Evolutionary conservation across 2,888 invertebrate genomes (phyloP).

Genomic region (Endomychus coccineus): DNA sequence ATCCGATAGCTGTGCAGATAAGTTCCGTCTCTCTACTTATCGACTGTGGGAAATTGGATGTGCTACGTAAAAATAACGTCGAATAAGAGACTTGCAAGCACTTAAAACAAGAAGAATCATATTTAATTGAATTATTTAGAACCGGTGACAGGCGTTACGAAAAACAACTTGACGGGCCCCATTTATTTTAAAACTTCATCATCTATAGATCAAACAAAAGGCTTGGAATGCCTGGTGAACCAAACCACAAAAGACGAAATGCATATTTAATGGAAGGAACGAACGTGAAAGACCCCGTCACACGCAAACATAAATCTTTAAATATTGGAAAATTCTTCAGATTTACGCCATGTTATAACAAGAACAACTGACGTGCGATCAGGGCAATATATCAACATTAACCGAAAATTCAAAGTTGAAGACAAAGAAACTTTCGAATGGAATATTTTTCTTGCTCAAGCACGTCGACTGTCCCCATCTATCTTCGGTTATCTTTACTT

Average conservation of each 20-base stretch:
- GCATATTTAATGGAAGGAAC: constrained; percentile 23
- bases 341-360: constrained; percentile 24
- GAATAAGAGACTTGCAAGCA: no score
- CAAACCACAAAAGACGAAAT: constrained; percentile 27
- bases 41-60: constrained; percentile 43
- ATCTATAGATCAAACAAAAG: no score
- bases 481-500: constrained; percentile 41
- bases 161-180: no score
- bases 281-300: constrained; percentile 20
- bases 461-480: constrained; percentile 38
- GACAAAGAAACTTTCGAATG: constrained; percentile 37
- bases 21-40: constrained; percentile 37
- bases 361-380: constrained; percentile 26
- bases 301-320: constrained; percentile 25
- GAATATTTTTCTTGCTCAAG: constrained; percentile 38
- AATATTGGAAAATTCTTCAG: constrained; percentile 30
- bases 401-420: constrained; percentile 31
- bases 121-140: no score
- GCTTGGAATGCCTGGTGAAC: no score
- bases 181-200: no score
- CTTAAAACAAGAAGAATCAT: no score
- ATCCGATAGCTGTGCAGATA: constrained; percentile 42
- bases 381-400: constrained; percentile 32
- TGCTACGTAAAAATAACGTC: no score
- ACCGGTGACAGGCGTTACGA: no score